Evolutionary conservation across 2,797 vertebrate species (phyloP).

Genomic region (Mallotus villosus): DNA sequence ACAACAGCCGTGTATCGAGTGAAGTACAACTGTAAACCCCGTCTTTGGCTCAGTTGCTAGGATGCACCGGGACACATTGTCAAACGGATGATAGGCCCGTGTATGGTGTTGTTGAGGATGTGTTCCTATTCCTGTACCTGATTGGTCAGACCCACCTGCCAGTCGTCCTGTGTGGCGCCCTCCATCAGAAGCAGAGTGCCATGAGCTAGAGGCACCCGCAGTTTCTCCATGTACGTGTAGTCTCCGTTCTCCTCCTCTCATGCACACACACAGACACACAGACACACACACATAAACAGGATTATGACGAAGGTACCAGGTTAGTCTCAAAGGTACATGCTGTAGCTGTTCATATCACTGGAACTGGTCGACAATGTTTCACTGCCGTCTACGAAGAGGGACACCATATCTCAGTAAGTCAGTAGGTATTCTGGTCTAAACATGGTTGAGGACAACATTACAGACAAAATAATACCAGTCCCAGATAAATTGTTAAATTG

Average conservation of each 20-base stretch:
- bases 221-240: constrained; percentile 82
- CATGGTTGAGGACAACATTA: no score
- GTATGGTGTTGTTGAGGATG: background rate
- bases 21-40: background rate
- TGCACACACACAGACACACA: constrained; percentile 16
- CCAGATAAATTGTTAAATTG: no score
- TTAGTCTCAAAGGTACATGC: background rate
- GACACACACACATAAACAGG: background rate
- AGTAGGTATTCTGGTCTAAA: no score
- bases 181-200: constrained; percentile 92
- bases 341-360: background rate
- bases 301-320: background rate
- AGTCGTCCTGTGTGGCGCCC: constrained; percentile 90
- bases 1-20: background rate
- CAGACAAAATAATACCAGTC: no score
- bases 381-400: background rate
- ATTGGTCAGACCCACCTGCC: constrained; percentile 83
- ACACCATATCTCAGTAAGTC: no score
- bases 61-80: no score
- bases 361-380: background rate
- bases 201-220: constrained; percentile 84
- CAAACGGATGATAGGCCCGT: no score
- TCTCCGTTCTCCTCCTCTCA: constrained; percentile 86
- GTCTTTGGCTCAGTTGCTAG: background rate
- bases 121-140: background rate